These are phyloP conservation scores for Regulus satrapa DNA, from an alignment of 2,113 vertebrate species.

Conservation along the genomic window DNA sequence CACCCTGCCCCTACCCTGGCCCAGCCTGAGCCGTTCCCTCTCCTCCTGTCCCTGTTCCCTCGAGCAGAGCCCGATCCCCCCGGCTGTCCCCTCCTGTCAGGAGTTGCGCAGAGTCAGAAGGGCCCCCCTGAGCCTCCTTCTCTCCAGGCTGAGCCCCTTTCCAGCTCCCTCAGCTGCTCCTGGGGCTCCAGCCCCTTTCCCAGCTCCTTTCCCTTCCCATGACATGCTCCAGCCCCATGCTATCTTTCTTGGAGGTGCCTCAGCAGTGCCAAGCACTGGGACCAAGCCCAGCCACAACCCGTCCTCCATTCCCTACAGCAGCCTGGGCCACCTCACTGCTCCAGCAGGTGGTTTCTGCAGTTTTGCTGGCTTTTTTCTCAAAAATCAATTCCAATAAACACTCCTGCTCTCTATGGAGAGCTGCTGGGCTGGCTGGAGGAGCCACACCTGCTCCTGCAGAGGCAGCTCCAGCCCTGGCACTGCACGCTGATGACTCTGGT, in stretches of 20 bases:
- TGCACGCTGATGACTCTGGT: fast-evolving
- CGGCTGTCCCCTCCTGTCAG: neutral
- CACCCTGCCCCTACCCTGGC: neutral
- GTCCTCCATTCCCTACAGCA: neutral
- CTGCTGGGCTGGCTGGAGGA: neutral
- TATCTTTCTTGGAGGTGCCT: neutral
- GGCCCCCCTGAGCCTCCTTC: neutral
- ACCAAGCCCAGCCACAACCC: neutral
- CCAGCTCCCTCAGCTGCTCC: neutral
- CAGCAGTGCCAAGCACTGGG: neutral
- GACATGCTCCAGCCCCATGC: fast-evolving
- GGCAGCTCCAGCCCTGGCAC: neutral
- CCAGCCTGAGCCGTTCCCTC: neutral
- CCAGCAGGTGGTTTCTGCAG: neutral
- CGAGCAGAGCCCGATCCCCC: neutral
- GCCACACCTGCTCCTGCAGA: neutral
- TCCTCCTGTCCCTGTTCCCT: neutral
- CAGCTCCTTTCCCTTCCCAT: neutral
- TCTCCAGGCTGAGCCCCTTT: neutral
- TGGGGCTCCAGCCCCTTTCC: neutral
- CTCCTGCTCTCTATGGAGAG: neutral
- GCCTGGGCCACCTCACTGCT: neutral
- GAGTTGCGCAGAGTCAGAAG: neutral
- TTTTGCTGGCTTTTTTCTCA: neutral
- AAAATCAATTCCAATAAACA: neutral